Conservation (phyloP, 2,113 vertebrate species). For the Ceuthmochares aereus region DNA sequence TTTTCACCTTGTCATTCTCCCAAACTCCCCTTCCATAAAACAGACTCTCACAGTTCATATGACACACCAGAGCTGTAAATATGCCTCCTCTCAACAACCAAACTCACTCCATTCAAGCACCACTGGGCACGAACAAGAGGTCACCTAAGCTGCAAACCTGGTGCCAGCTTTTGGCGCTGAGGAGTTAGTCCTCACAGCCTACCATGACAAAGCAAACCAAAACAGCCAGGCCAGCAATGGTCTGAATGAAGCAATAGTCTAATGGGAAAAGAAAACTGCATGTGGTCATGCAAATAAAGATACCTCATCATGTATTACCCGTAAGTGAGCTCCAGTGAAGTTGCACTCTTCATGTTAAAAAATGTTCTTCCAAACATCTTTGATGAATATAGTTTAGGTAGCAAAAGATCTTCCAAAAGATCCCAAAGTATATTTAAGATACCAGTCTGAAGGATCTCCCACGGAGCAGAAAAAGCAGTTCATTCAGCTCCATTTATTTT, state of each 20-base stretch:
- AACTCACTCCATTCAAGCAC: neutral
- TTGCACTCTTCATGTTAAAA: neutral
- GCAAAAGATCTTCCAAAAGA: neutral
- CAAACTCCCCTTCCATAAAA: neutral
- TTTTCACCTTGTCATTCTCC: fast-evolving
- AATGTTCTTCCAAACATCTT: neutral
- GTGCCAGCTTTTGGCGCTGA: fast-evolving
- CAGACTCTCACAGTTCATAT: neutral
- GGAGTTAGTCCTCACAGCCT: neutral
- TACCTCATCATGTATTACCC: neutral
- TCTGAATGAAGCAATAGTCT: neutral
- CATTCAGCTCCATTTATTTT: neutral
- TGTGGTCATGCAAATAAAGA: neutral
- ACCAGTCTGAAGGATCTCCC: neutral
- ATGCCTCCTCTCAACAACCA: fast-evolving
- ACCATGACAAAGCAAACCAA: neutral
- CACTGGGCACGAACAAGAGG: neutral
- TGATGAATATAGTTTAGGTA: neutral
- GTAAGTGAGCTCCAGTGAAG: fast-evolving
- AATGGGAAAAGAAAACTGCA: neutral
- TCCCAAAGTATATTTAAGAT: neutral
- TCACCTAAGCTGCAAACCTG: neutral
- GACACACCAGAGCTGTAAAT: neutral
- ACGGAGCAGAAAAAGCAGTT: neutral
- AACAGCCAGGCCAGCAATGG: neutral